Percentiles rank a stretch among this genome's conserved stretches.
These are phyloP conservation scores for Gadopsis marmoratus DNA, from an alignment of 2,797 vertebrate species.

Conservation along the genomic window DNA sequence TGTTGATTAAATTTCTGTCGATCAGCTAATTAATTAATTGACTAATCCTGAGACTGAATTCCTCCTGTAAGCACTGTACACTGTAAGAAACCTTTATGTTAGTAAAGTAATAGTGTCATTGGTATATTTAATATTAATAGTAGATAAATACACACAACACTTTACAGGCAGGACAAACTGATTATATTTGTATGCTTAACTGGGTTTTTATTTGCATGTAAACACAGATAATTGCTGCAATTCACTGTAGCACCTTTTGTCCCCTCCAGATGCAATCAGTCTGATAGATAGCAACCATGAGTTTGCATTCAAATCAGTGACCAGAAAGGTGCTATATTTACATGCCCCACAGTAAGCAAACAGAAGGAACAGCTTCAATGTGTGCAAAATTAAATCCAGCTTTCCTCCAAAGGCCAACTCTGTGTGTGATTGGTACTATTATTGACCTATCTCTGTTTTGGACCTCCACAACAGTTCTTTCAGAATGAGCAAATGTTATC, in stretches of 20 bases:
- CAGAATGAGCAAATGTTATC: too few species aligned
- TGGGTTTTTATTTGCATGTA: not conserved
- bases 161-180: not conserved
- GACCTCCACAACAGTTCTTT: not conserved
- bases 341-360: not conserved
- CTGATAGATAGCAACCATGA: not conserved
- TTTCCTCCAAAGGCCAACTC: not conserved
- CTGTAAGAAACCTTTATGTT: not conserved
- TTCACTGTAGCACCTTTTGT: not conserved
- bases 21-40: not conserved
- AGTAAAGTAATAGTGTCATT: not conserved
- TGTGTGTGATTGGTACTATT: not conserved
- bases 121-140: not conserved
- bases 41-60: not conserved
- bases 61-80: not conserved
- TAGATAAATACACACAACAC: not conserved
- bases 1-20: too few species aligned
- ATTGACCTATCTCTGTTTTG: not conserved
- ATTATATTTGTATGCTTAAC: not conserved
- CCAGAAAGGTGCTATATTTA: not conserved
- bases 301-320: not conserved
- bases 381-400: not conserved
- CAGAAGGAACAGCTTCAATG: not conserved
- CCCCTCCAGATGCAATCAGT: not conserved
- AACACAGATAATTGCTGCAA: constrained; percentile 8